Conservation (phyloP, 1,140 invertebrate genomes). For the Oreohelix idahoensis region DNA sequence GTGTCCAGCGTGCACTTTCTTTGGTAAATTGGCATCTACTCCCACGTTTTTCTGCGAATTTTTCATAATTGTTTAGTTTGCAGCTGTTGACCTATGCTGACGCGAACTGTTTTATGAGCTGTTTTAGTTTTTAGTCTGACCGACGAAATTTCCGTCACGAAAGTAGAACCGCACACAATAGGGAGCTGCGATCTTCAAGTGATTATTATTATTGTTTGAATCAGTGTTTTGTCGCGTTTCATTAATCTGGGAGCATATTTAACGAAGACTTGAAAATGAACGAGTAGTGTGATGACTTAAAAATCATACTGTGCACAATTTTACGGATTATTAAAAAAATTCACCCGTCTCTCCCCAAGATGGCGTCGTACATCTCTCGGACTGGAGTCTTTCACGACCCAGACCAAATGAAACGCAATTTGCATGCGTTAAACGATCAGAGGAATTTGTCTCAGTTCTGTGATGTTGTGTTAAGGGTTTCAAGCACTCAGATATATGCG, state of each 20-base stretch:
- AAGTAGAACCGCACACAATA: not conserved
- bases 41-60: too few relatives aligned
- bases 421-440: slow-evolving; percentile 63
- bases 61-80: too few relatives aligned
- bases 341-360: slow-evolving; percentile 48
- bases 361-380: slow-evolving; percentile 41
- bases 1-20: too few relatives aligned
- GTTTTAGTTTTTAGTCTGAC: too few relatives aligned
- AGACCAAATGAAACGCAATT: slow-evolving; percentile 47
- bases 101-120: too few relatives aligned
- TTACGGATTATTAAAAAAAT: slow-evolving; percentile 10
- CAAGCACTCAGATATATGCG: slow-evolving; percentile 64
- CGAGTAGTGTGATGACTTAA: not conserved
- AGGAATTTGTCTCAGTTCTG: slow-evolving; percentile 67
- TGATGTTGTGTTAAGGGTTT: slow-evolving; percentile 71
- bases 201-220: not conserved
- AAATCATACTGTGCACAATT: not conserved
- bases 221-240: not conserved
- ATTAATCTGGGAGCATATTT: not conserved
- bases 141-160: not conserved
- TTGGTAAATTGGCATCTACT: too few relatives aligned
- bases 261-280: not conserved
- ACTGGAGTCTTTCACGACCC: slow-evolving; percentile 47
- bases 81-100: too few relatives aligned
- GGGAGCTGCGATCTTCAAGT: not conserved